Percentiles rank a stretch among this genome's conserved stretches.
These are phyloP conservation scores for Drosophila paracracens DNA, from an alignment of 2,888 invertebrate species.

Conservation along the genomic window DNA sequence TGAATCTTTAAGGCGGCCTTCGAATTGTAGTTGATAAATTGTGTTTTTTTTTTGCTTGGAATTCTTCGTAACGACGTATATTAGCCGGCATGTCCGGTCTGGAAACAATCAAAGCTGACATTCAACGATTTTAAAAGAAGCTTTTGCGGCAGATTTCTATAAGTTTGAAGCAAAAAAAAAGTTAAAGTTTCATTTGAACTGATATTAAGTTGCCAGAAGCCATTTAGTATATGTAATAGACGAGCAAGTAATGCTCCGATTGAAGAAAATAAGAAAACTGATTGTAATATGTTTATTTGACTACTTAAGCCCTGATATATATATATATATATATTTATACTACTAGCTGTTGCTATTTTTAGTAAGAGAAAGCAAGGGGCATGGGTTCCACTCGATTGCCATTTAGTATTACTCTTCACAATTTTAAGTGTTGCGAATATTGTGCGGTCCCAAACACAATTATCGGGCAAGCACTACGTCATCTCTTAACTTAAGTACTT, in stretches of 20 bases:
- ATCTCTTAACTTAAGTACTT: conserved; percentile 37
- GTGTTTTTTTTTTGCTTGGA: not conserved
- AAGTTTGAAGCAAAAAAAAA: not conserved
- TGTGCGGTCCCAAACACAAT: not conserved
- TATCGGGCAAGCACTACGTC: conserved; percentile 29
- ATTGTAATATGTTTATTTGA: not conserved
- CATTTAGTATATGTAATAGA: not conserved
- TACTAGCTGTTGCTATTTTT: not conserved
- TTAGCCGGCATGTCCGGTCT: not conserved
- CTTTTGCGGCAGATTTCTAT: not conserved
- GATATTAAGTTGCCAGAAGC: not conserved
- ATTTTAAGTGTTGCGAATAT: conserved; percentile 2
- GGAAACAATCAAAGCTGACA: not conserved
- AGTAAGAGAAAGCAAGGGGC: not conserved
- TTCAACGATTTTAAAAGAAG: not conserved
- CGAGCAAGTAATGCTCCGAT: not conserved
- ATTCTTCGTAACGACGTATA: not conserved
- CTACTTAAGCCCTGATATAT: not conserved
- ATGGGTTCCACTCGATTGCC: not conserved
- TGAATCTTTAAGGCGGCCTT: not conserved
- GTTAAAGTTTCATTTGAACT: not conserved
- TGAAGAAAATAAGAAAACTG: not conserved
- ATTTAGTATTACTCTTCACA: not conserved
- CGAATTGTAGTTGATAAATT: not conserved
- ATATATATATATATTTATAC: not conserved